Evolutionary conservation across 2,888 invertebrate genomes (phyloP), one percentile per base, ranked within the genome.

Genomic region (Dioctria rufipes): DNA sequence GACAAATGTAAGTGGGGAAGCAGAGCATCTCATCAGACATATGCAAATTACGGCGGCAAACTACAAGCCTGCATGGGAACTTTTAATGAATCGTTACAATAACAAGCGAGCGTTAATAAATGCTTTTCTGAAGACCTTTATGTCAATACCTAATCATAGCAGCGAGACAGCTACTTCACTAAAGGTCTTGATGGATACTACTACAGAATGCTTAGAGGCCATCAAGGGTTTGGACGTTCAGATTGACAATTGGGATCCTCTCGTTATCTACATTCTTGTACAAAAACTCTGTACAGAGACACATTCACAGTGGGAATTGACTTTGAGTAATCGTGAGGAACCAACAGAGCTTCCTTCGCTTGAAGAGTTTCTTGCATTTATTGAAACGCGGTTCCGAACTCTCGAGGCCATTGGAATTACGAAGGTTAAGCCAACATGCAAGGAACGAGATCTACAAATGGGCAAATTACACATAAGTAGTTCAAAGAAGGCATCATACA

Each of bases 381-480:
- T 67, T 13, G 67, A 43, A 40, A 67, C 67, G 9, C 37, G 46
- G 25, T 67, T 67, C 13, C 67, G 67, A 5, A 67, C 67, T 40
- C 5, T 67, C 5, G 67, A 67, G 13, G 46, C 67, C 8, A n/a
- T 54, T 4, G 11, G 11, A 11, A 11, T 54, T 6, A 8, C 54
- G 11, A 54, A 11, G 11, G 54, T 25, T 25, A 25, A 25, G 25
- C 25, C 25, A 25, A 25, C 2, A 25, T 25, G 25, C 25, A 25
- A 25, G 25, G 25, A 25, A 25, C 25, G 25, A 25, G 25, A 25
- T 25, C 25, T 25, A 25, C 25, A 25, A 25, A 25, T 25, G 25
- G 25, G 25, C 25, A 25, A 25, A 25, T 25, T 25, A 25, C 25
- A 25, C 25, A 25, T 25, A 25, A 25, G 25, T 25, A 25, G 25